Evolutionary conservation across 1,140 invertebrate species (phyloP), one percentile per base, ranked within the genome.

Genomic region (Drosophila nasuta): DNA sequence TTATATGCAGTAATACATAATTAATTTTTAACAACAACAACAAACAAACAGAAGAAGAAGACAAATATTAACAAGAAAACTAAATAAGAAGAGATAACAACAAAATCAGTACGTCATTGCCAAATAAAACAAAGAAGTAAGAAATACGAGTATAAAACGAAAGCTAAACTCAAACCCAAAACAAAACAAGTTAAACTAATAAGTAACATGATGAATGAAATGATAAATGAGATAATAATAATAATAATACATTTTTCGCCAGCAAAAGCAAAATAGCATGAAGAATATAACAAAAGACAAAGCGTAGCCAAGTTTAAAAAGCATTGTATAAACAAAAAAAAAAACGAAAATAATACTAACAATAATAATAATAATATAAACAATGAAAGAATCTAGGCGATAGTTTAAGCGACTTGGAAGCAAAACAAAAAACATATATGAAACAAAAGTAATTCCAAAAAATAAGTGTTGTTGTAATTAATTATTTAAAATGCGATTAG

Each of bases 71-170:
- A 10, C 51, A 41, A 43, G 17, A 43, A 57, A 72, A 62, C 13
- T 17, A 67, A 60, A 60, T 52, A 8, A 52, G 41, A 63, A 52
- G 35, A 67, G 33, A 57, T 54, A 72, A 79, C 82, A 86, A 86
- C 79, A 86, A 88, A 87, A 87, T 82, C 82, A 88, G 82, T 77
- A 82, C 66, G 82, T 88, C 82, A 87, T 87, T 87, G 82, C 82
- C 82, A 87, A 87, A 69, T 67, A 77, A 17, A 65, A 52, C 48
- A 54, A 67, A 57, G 62, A 54, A 41, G 35, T 43, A 43, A 56
- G 51, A 46, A 65, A 52, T 41, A 74, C 41, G 41, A 74, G 56
- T 48, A 48, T 56, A 25, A 56, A 67, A 48, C 15, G 15, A 67
- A 54, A 63, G 38, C 43, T 25, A 60, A 62, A 60, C 52, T 76